phyloP scores from a whole-genome alignment of 2,113 vertebrate genomes.

The Serinus canaria region DNA sequence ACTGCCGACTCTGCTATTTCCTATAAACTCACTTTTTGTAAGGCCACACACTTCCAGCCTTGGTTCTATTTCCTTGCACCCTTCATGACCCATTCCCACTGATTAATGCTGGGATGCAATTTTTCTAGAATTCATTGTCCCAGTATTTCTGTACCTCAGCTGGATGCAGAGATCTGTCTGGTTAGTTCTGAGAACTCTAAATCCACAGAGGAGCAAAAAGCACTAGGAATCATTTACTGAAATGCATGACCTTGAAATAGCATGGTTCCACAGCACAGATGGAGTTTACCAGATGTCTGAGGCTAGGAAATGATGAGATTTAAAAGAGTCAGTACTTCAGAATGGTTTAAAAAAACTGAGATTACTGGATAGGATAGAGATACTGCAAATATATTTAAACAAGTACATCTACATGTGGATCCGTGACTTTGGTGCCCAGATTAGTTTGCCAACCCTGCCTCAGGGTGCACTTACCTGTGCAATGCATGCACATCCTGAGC shows the following conservation, averaged over 20 bases:
- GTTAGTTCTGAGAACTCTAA: slow-evolving; percentile 7
- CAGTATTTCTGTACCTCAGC: not conserved
- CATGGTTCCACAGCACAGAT: slow-evolving; percentile 46
- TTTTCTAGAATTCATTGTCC: not conserved
- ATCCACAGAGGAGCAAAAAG: slow-evolving; percentile 30
- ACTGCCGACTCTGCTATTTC: not conserved
- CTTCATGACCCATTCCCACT: not conserved
- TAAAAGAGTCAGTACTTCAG: not conserved
- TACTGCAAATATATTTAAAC: not conserved
- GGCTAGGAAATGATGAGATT: not conserved
- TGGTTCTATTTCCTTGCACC: not conserved
- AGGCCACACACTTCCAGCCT: not conserved
- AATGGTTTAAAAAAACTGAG: not conserved
- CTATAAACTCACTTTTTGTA: not conserved
- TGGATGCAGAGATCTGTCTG: not conserved
- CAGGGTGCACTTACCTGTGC: not conserved
- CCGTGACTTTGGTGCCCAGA: not conserved
- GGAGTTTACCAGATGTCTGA: slow-evolving; percentile 58
- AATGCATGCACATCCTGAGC: not conserved
- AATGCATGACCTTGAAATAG: slow-evolving; percentile 55
- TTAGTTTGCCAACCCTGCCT: not conserved
- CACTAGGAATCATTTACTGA: slow-evolving; percentile 17
- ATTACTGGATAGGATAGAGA: not conserved
- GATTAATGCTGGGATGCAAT: not conserved
- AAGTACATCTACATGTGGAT: not conserved